Conservation (phyloP, 2,113 vertebrate species). For the Chascanopsetta lugubris region DNA sequence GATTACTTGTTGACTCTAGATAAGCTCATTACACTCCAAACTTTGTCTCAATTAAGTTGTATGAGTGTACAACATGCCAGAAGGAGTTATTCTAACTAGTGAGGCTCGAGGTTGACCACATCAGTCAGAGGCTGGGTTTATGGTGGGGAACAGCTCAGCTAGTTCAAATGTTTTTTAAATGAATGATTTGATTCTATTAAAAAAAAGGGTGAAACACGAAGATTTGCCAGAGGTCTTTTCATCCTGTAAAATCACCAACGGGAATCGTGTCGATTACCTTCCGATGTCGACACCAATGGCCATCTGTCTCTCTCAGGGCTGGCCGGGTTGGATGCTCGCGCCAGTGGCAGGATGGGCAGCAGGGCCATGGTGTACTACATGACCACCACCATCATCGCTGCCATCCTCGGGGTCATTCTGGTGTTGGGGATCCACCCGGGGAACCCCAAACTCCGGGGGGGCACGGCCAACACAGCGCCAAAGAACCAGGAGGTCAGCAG, state of each 20-base stretch:
- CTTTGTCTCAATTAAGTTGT: too few relatives aligned
- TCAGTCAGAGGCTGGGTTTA: too few relatives aligned
- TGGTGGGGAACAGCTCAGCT: too few relatives aligned
- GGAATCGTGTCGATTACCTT: not conserved
- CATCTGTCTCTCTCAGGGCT: slow-evolving; percentile 73
- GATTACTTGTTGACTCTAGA: too few relatives aligned
- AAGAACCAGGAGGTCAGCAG: slow-evolving; percentile 85
- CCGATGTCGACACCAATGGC: not conserved
- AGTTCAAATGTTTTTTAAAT: too few relatives aligned
- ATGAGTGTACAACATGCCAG: too few relatives aligned
- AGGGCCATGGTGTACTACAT: slow-evolving; percentile 88
- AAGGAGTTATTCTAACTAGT: too few relatives aligned
- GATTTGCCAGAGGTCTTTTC: too few relatives aligned
- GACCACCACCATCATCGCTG: slow-evolving; percentile 85
- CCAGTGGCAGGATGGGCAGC: slow-evolving; percentile 86
- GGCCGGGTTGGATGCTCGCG: slow-evolving; percentile 84
- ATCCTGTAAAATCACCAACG: not conserved
- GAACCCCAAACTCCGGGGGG: slow-evolving; percentile 81
- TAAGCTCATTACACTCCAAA: too few relatives aligned
- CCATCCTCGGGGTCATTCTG: slow-evolving; percentile 84
- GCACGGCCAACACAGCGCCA: not conserved
- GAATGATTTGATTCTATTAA: too few relatives aligned
- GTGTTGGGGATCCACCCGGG: slow-evolving; percentile 86
- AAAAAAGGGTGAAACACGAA: not conserved
- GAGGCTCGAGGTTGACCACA: too few relatives aligned